Percentiles rank a stretch among this genome's conserved stretches.
phyloP scores from a whole-genome alignment of 1,140 invertebrate species.

The Ceratosolen fusciceps region DNA sequence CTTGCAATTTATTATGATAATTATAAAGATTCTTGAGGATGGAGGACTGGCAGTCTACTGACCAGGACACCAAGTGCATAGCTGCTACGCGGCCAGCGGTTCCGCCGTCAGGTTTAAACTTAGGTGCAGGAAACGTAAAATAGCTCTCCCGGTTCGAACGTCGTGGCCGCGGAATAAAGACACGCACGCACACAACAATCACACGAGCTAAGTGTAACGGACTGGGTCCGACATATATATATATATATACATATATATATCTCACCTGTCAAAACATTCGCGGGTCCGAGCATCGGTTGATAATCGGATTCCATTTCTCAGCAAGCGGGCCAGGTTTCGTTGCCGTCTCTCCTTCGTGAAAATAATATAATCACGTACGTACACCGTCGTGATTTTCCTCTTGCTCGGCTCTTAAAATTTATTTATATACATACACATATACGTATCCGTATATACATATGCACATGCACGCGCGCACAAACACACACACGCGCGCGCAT shows the following conservation, averaged over 20 bases:
- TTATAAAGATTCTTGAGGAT: too few relatives aligned
- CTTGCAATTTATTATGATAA: too few relatives aligned
- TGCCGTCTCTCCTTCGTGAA: neutral
- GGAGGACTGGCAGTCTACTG: neutral
- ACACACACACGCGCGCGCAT: neutral
- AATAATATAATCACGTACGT: neutral
- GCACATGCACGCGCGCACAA: neutral
- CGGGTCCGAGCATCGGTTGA: constrained; percentile 46
- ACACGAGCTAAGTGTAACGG: neutral
- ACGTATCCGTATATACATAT: neutral
- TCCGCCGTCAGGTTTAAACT: neutral
- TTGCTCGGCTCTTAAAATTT: neutral
- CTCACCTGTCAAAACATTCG: constrained; percentile 51
- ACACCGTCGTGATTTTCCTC: constrained; percentile 2
- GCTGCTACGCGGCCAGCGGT: neutral
- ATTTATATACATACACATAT: too few relatives aligned
- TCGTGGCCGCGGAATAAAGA: neutral
- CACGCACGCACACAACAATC: neutral
- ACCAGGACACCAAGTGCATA: neutral
- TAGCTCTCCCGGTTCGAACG: neutral
- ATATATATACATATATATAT: too few relatives aligned
- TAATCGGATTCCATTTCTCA: constrained; percentile 51
- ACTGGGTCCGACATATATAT: neutral
- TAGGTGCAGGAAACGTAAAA: neutral
- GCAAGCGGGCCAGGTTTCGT: neutral